Evolutionary conservation across 2,888 invertebrate genomes (phyloP).

Genomic region (Pseudanteris insignis): DNA sequence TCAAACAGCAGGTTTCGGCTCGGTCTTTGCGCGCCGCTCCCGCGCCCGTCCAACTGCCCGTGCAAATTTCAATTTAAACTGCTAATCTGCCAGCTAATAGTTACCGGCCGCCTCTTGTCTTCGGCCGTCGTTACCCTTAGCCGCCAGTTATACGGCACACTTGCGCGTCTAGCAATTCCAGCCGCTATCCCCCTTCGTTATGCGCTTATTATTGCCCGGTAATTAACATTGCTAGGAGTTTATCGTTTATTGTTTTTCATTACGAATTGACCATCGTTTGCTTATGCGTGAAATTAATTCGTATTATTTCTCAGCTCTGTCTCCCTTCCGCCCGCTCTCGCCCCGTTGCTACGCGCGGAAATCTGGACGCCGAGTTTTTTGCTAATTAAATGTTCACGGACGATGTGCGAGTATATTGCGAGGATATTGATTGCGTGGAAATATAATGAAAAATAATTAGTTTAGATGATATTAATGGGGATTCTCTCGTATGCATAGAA

Average conservation of each 20-base stretch:
- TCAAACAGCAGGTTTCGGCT: constrained; percentile 56
- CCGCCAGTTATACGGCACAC: constrained; percentile 23
- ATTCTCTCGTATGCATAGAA: no score
- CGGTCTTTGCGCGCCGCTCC: constrained; percentile 64
- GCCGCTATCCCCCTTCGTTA: constrained; percentile 19
- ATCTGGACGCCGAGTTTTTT: neutral
- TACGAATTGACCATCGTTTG: constrained; percentile 12
- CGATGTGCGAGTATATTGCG: neutral
- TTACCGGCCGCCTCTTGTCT: constrained; percentile 48
- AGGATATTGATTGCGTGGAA: neutral
- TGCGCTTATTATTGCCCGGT: constrained; percentile 27
- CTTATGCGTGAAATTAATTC: constrained; percentile 32
- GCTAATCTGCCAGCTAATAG: constrained; percentile 66
- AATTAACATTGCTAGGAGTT: constrained; percentile 32
- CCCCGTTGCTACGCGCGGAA: neutral
- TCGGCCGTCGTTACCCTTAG: constrained; percentile 33
- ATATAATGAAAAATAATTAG: no score
- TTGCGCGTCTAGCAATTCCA: constrained; percentile 7
- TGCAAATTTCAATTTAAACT: constrained; percentile 67
- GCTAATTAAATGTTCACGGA: neutral
- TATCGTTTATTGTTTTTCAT: constrained; percentile 40
- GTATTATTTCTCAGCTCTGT: no score
- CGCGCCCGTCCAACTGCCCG: constrained; percentile 65
- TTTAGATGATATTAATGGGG: no score
- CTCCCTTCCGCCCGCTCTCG: neutral